Conservation (phyloP, 2,888 invertebrate genomes). For the Scaptomyza flava region DNA sequence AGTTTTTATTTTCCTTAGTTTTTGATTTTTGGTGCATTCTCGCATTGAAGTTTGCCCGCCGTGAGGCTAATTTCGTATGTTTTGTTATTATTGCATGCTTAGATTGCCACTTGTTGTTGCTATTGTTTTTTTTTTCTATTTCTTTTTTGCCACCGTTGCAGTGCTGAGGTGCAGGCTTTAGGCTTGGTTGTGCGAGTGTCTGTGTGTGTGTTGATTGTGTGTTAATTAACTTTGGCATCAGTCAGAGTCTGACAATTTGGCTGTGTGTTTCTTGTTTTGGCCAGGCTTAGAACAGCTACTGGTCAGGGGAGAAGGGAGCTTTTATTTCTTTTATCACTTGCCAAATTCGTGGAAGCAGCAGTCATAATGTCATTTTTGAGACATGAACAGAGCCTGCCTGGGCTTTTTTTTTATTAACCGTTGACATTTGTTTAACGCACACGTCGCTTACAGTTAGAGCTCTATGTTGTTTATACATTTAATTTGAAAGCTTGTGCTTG, state of each 20-base stretch:
- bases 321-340: slow-evolving; percentile 41
- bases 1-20: slow-evolving; percentile 38
- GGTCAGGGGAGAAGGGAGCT: slow-evolving; percentile 16
- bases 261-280: slow-evolving; percentile 14
- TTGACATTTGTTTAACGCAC: slow-evolving; percentile 73
- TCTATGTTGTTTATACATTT: slow-evolving; percentile 33
- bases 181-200: not conserved
- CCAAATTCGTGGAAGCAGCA: slow-evolving; percentile 47
- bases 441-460: slow-evolving; percentile 68
- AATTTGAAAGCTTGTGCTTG: slow-evolving; percentile 46
- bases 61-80: slow-evolving; percentile 66
- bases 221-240: slow-evolving; percentile 74
- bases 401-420: slow-evolving; percentile 66
- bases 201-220: slow-evolving; percentile 65
- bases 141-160: slow-evolving; percentile 26
- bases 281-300: slow-evolving; percentile 43
- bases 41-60: slow-evolving; percentile 62
- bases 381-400: not conserved
- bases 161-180: slow-evolving; percentile 17
- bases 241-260: slow-evolving; percentile 50
- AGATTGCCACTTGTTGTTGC: slow-evolving; percentile 56
- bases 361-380: slow-evolving; percentile 40
- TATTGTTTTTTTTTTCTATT: slow-evolving; percentile 38
- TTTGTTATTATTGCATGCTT: slow-evolving; percentile 70
- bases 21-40: slow-evolving; percentile 73